These are phyloP conservation scores for Aix galericulata DNA, from an alignment of 2,113 vertebrate species.

Conservation along the genomic window DNA sequence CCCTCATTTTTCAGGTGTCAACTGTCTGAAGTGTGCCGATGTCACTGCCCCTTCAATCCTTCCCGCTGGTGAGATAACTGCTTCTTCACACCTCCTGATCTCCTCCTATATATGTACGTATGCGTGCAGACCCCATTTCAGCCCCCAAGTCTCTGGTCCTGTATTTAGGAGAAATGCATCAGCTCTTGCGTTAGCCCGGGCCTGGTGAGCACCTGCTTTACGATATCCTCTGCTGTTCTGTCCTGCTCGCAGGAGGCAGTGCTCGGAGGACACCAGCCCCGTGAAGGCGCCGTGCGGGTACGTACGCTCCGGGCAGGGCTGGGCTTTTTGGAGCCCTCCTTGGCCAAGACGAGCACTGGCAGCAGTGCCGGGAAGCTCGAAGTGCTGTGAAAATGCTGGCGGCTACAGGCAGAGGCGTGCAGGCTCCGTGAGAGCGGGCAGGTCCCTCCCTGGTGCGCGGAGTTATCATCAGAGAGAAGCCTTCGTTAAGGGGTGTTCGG, in stretches of 20 bases:
- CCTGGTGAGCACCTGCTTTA: rapidly evolving
- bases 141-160: not conserved
- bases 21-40: not conserved
- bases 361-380: not conserved
- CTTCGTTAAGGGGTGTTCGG: not conserved
- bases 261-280: not conserved
- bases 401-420: not conserved
- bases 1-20: slow-evolving; percentile 15
- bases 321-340: not conserved
- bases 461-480: not conserved
- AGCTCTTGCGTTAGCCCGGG: not conserved
- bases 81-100: not conserved
- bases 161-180: not conserved
- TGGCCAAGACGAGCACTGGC: not conserved
- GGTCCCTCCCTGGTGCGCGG: not conserved
- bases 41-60: not conserved
- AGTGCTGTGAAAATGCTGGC: not conserved
- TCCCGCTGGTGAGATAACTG: not conserved
- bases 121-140: not conserved
- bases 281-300: not conserved
- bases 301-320: not conserved
- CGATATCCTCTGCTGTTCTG: not conserved
- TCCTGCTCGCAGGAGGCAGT: not conserved
- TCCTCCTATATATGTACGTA: rapidly evolving
- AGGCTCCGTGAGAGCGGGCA: not conserved